Percentiles rank a stretch among this genome's conserved stretches.
These are phyloP conservation scores for Boulengeromyrus knoepffleri DNA, from an alignment of 2,113 vertebrate genomes.

Conservation along the genomic window DNA sequence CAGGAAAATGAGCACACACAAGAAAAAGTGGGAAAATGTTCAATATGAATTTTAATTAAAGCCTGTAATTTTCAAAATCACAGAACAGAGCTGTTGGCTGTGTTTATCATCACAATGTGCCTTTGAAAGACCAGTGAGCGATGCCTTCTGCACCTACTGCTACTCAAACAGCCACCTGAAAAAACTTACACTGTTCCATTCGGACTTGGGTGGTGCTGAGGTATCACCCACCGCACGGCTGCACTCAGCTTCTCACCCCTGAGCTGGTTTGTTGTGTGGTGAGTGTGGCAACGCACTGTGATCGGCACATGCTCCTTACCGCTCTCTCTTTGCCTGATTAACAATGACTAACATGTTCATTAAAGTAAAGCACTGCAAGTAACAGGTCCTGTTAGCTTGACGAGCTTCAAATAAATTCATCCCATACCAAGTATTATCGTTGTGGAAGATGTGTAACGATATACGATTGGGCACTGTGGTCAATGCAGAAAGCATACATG, in stretches of 20 bases:
- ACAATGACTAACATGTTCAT: conserved; percentile 34
- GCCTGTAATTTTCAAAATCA: background rate
- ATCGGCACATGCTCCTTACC: background rate
- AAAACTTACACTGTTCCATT: too few species aligned
- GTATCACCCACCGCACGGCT: too few species aligned
- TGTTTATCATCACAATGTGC: background rate
- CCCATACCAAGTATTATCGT: conserved; percentile 19
- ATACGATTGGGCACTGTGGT: background rate
- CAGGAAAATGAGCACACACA: background rate
- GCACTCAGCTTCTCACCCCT: too few species aligned
- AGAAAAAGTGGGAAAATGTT: background rate
- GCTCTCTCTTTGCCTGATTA: conserved; percentile 9
- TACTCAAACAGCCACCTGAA: background rate
- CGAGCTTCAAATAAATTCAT: conserved; percentile 30
- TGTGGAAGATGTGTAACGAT: background rate
- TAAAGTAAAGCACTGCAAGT: conserved; percentile 29
- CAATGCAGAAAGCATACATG: too few species aligned
- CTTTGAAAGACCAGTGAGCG: background rate
- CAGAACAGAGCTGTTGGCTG: background rate
- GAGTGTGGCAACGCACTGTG: too few species aligned
- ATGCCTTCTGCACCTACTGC: background rate
- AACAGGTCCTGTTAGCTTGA: conserved; percentile 27
- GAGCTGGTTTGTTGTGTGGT: too few species aligned
- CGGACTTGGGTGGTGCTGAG: too few species aligned
- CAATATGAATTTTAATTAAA: background rate